A percentile compares a stretch with the other conserved stretches of the same genome.
Evolutionary conservation across 2,888 invertebrate genomes (phyloP).

Genomic region (Cinara cedri): DNA sequence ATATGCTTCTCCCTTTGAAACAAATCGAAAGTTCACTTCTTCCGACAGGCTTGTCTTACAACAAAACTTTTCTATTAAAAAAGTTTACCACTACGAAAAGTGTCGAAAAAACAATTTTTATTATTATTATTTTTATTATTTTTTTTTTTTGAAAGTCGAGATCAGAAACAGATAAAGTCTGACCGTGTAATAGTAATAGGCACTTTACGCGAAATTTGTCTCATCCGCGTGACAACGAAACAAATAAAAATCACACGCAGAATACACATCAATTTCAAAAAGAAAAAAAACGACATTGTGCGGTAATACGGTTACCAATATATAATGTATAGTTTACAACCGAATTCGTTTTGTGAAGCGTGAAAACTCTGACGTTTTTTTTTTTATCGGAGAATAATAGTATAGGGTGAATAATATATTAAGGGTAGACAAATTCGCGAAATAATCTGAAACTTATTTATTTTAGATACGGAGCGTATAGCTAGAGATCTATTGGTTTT

Average conservation of each 20-base stretch:
- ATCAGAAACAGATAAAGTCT: not conserved
- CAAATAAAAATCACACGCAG: slow-evolving; percentile 18
- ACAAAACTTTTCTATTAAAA: slow-evolving; percentile 42
- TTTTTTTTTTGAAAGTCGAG: not conserved
- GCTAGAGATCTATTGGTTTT: no score
- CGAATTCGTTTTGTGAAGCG: not conserved
- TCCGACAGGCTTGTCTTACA: slow-evolving; percentile 12
- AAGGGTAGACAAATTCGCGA: no score
- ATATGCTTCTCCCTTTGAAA: not conserved
- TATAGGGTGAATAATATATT: no score
- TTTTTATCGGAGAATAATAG: not conserved
- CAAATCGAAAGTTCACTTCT: slow-evolving; percentile 12
- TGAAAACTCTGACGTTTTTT: slow-evolving; percentile 12
- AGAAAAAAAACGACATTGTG: no score
- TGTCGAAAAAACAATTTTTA: slow-evolving; percentile 6
- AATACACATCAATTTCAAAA: slow-evolving; percentile 31
- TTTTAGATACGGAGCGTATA: no score
- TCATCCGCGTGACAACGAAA: not conserved
- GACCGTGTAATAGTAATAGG: not conserved
- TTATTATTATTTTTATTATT: slow-evolving; percentile 1
- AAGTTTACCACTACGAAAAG: slow-evolving; percentile 20
- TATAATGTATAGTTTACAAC: not conserved
- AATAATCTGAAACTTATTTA: no score
- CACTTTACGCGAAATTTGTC: slow-evolving; percentile 14
- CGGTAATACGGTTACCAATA: slow-evolving; percentile 16